Percentiles rank a stretch among this genome's conserved stretches.
phyloP scores from a whole-genome alignment of 1,140 invertebrate species.

The Achroia grisella region DNA sequence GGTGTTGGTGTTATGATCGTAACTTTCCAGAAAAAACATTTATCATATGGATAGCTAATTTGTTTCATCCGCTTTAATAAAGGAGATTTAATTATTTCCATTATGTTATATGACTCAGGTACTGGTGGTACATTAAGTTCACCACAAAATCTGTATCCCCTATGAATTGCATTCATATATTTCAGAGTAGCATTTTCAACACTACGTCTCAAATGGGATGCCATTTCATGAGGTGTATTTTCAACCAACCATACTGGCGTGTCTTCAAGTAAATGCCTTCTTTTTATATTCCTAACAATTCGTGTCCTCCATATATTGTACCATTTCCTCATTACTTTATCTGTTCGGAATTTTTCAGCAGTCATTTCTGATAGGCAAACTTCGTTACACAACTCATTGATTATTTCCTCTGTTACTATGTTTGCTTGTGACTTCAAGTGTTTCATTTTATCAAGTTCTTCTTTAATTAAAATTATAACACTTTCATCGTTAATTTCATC shows the following conservation, averaged over 20 bases:
- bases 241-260: slow-evolving; percentile 77
- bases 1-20: slow-evolving; percentile 75
- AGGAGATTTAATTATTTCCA: slow-evolving; percentile 65
- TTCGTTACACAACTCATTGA: slow-evolving; percentile 65
- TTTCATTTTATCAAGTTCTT: slow-evolving; percentile 51
- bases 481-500: slow-evolving; percentile 57
- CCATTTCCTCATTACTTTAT: slow-evolving; percentile 50
- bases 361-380: slow-evolving; percentile 68
- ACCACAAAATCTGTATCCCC: slow-evolving; percentile 55
- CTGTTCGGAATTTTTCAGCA: slow-evolving; percentile 51
- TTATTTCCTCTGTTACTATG: slow-evolving; percentile 60
- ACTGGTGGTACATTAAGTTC: slow-evolving; percentile 43
- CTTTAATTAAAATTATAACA: slow-evolving; percentile 42
- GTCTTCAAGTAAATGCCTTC: slow-evolving; percentile 72
- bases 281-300: slow-evolving; percentile 70
- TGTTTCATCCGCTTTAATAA: slow-evolving; percentile 64
- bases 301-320: slow-evolving; percentile 55
- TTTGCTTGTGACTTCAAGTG: slow-evolving; percentile 56
- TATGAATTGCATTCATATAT: slow-evolving; percentile 74
- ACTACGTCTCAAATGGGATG: slow-evolving; percentile 60
- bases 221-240: slow-evolving; percentile 69
- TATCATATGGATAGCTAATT: slow-evolving; percentile 65
- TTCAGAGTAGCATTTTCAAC: slow-evolving; percentile 71
- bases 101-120: slow-evolving; percentile 59
- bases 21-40: slow-evolving; percentile 80